phyloP scores from a whole-genome alignment of 2,888 invertebrate genomes.

The Netelia virgata region DNA sequence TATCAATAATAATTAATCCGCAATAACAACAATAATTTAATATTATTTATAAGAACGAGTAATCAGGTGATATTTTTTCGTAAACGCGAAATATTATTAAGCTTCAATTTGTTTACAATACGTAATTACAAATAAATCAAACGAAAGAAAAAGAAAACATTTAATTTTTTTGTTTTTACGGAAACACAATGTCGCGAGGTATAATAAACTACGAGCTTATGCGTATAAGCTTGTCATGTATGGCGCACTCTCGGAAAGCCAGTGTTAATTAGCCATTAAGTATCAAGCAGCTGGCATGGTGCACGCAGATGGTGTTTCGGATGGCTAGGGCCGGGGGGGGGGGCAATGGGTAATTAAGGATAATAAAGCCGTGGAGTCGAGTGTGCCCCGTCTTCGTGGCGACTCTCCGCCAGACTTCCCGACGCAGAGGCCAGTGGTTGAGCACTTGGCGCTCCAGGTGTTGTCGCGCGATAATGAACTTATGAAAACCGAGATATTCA shows the following conservation, averaged over 20 bases:
- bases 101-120: no score
- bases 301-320: conserved; percentile 76
- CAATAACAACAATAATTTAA: no score
- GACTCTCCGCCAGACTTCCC: conserved; percentile 23
- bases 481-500: conserved; percentile 56
- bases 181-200: no score
- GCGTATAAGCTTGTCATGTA: conserved; percentile 18
- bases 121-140: no score
- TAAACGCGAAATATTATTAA: no score
- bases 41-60: no score
- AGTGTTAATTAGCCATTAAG: conserved; percentile 81
- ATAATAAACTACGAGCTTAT: conserved; percentile 12
- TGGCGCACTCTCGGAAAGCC: conserved; percentile 38
- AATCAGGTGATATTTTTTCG: no score
- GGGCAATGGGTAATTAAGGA: conserved; percentile 75
- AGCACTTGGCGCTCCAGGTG: conserved; percentile 62
- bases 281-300: conserved; percentile 77
- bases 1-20: no score
- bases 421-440: conserved; percentile 29
- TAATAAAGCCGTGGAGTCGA: conserved; percentile 73
- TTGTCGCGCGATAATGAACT: conserved; percentile 60
- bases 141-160: no score
- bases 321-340: conserved; percentile 57
- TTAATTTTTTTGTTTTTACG: no score
- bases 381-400: conserved; percentile 47